A percentile compares a stretch with the other conserved stretches of the same genome.
Conservation (phyloP, 2,113 vertebrate species). For the Eptatretus burgeri region DNA sequence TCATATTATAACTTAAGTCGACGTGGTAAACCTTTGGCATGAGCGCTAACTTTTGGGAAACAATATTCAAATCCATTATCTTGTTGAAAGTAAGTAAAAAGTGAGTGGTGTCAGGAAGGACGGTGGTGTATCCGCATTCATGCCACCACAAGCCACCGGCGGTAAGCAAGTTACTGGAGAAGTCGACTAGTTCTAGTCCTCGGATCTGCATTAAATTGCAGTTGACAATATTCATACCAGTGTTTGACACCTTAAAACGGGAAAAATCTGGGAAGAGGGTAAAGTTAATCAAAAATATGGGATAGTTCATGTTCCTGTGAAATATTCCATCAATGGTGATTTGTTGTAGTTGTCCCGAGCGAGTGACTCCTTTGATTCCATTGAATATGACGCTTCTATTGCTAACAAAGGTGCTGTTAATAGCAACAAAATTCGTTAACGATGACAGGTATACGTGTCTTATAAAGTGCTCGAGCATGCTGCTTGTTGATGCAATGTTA, state of each 20-base stretch:
- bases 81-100: not conserved
- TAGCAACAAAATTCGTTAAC: not conserved
- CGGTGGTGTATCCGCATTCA: not conserved
- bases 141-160: not conserved
- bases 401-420: not conserved
- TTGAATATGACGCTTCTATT: not conserved
- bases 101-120: constrained; percentile 2
- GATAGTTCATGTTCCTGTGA: constrained; percentile 5
- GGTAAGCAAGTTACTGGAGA: not conserved
- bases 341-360: not conserved
- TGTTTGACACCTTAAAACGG: not conserved
- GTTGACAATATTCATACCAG: not conserved
- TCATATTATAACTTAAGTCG: not conserved
- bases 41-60: not conserved
- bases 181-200: not conserved
- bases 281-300: not conserved
- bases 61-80: not conserved
- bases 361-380: not conserved
- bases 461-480: not conserved
- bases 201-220: constrained; percentile 1
- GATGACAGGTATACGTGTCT: not conserved
- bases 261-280: constrained; percentile 2
- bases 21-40: not conserved
- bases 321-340: not conserved
- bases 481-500: not conserved